Evolutionary conservation across 1,140 invertebrate genomes (phyloP).

Genomic region (Bombus consobrinus): DNA sequence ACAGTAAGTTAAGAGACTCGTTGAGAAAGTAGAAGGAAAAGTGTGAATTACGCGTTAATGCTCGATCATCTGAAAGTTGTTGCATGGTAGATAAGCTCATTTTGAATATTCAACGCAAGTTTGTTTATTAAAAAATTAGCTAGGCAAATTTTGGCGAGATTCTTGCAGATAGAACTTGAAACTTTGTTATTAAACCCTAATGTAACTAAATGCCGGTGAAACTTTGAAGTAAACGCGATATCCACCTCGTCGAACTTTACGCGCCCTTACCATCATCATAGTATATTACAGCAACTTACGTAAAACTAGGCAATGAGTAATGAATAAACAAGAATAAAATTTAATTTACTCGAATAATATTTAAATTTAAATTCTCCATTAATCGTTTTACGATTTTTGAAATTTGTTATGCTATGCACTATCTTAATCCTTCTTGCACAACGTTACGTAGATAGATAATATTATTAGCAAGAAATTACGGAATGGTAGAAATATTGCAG

Average conservation of each 20-base stretch:
- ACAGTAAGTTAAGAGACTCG: background rate
- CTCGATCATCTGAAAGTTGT: background rate
- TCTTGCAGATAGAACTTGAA: background rate
- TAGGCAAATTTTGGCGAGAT: background rate
- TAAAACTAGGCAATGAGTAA: background rate
- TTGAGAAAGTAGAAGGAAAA: background rate
- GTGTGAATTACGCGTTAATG: background rate
- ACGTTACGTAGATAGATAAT: too few relatives aligned
- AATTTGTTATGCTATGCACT: background rate
- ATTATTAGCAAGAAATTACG: background rate
- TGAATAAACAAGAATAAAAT: background rate
- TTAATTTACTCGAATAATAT: background rate
- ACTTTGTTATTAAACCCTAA: background rate
- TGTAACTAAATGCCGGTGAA: slow-evolving; percentile 10
- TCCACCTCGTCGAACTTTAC: background rate
- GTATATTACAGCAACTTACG: background rate
- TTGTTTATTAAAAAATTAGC: background rate
- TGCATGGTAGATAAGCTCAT: background rate
- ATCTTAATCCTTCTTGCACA: background rate
- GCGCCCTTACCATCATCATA: too few relatives aligned
- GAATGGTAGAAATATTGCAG: background rate
- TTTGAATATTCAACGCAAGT: background rate
- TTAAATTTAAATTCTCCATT: background rate
- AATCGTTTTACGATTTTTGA: background rate
- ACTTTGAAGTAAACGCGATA: slow-evolving; percentile 8